Percentiles rank a stretch among this genome's conserved stretches.
Conservation (phyloP, 2,797 vertebrate species). For the Gymnodraco acuticeps region DNA sequence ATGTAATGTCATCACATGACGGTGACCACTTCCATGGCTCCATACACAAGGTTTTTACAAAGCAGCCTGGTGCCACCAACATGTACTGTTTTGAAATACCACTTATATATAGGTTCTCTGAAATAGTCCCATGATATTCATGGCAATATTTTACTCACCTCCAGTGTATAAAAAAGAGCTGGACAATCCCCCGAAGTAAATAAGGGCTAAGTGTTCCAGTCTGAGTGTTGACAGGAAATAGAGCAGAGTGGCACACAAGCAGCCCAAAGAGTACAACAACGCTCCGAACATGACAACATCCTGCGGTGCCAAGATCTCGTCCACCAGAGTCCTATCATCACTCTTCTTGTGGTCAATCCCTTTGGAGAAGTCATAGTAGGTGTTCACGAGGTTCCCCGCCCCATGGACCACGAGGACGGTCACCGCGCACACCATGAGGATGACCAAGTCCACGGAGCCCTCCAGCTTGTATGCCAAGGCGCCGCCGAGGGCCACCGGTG, state of each 20-base stretch:
- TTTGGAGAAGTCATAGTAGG: slow-evolving; percentile 99
- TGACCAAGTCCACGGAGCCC: slow-evolving; percentile 88
- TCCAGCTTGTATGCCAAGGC: slow-evolving; percentile 93
- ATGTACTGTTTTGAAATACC: background rate
- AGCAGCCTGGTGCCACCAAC: background rate
- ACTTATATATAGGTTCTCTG: too few relatives aligned
- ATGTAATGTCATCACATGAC: background rate
- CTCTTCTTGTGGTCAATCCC: slow-evolving; percentile 99
- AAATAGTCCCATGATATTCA: background rate
- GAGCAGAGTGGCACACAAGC: slow-evolving; percentile 92
- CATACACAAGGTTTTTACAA: background rate
- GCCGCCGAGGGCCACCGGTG: slow-evolving; percentile 94
- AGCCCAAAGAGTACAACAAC: slow-evolving; percentile 94
- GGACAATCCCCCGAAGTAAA: slow-evolving; percentile 98
- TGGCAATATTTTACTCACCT: slow-evolving; percentile 85
- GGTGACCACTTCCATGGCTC: background rate
- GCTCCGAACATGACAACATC: slow-evolving; percentile 98
- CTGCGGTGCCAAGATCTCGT: slow-evolving; percentile 94
- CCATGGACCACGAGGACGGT: slow-evolving; percentile 95
- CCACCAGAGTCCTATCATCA: slow-evolving; percentile 96
- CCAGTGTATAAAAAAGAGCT: slow-evolving; percentile 98
- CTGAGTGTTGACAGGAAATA: slow-evolving; percentile 90
- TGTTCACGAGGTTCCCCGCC: slow-evolving; percentile 97
- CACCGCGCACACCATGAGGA: slow-evolving; percentile 92
- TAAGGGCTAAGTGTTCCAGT: slow-evolving; percentile 95